A percentile compares a stretch with the other conserved stretches of the same genome.
Evolutionary conservation across 2,888 invertebrate genomes (phyloP).

Genomic region (Caenorhabditis virilis): DNA sequence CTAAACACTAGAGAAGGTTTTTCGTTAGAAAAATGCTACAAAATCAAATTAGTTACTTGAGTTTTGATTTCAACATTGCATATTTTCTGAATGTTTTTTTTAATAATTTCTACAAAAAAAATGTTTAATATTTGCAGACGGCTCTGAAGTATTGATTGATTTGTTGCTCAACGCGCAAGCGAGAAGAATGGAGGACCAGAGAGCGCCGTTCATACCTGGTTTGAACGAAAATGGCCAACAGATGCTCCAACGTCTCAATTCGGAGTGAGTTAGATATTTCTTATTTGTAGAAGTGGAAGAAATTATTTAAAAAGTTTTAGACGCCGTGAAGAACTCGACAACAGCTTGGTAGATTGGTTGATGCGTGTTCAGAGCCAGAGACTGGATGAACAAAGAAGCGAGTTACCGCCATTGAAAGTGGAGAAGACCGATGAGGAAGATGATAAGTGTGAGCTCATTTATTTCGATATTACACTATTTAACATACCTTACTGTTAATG

Average conservation of each 20-base stretch:
- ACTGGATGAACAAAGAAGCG: slow-evolving; percentile 61
- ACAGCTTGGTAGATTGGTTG: slow-evolving; percentile 47
- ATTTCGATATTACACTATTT: no score
- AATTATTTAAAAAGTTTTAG: background rate
- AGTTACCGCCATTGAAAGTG: slow-evolving; percentile 40
- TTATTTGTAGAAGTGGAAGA: background rate
- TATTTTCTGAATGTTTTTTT: no score
- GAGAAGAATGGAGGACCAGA: slow-evolving; percentile 50
- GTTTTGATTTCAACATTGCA: no score
- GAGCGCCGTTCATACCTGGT: slow-evolving; percentile 49
- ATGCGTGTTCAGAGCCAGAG: slow-evolving; percentile 58
- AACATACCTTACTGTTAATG: no score
- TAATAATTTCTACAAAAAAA: no score
- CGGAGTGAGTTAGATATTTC: slow-evolving; percentile 7
- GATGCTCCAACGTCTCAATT: slow-evolving; percentile 33
- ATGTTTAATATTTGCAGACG: no score
- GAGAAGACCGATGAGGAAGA: no score
- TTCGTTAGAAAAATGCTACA: no score
- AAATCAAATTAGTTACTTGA: no score
- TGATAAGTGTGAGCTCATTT: no score
- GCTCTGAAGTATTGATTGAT: slow-evolving; percentile 59
- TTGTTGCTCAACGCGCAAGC: slow-evolving; percentile 49
- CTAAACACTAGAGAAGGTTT: no score
- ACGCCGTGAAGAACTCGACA: slow-evolving; percentile 38
- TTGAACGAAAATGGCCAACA: slow-evolving; percentile 42